A percentile compares a stretch with the other conserved stretches of the same genome.
Evolutionary conservation across 2,888 invertebrate species (phyloP).

Genomic region (Apeira syringaria): DNA sequence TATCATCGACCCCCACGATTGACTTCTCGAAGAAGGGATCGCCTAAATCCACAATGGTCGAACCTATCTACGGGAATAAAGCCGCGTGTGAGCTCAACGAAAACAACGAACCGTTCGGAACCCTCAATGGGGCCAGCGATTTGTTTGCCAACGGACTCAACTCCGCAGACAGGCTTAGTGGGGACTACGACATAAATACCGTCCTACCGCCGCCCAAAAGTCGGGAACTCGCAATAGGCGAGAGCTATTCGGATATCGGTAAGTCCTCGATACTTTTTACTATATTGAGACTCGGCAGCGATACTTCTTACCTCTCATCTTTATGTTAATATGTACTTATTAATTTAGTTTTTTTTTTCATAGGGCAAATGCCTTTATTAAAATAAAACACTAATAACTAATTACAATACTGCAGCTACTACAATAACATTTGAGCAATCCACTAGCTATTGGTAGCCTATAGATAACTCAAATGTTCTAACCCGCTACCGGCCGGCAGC

Average conservation of each 20-base stretch:
- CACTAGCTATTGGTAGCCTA: no score
- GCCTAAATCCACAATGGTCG: constrained; percentile 68
- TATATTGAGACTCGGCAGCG: no score
- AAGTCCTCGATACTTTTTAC: constrained; percentile 34
- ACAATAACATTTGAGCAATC: no score
- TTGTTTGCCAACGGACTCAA: constrained; percentile 72
- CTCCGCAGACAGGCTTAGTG: constrained; percentile 66
- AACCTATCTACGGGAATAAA: constrained; percentile 78
- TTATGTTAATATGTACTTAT: no score
- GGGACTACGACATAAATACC: constrained; percentile 76
- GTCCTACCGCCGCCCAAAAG: constrained; percentile 78
- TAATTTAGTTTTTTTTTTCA: no score
- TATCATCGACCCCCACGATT: constrained; percentile 72
- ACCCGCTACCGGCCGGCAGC: no score
- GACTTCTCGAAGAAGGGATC: constrained; percentile 74
- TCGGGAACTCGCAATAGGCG: constrained; percentile 78
- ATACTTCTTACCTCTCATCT: no score
- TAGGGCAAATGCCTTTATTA: no score
- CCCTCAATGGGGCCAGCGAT: constrained; percentile 69
- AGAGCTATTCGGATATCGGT: constrained; percentile 82
- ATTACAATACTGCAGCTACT: no score
- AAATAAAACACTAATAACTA: no score
- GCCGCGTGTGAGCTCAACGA: constrained; percentile 71
- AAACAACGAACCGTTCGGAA: constrained; percentile 65
- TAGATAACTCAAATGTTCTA: no score